A percentile compares a stretch with the other conserved stretches of the same genome.
Evolutionary conservation across 2,797 vertebrate genomes (phyloP).

Genomic region (Falco rusticolus): DNA sequence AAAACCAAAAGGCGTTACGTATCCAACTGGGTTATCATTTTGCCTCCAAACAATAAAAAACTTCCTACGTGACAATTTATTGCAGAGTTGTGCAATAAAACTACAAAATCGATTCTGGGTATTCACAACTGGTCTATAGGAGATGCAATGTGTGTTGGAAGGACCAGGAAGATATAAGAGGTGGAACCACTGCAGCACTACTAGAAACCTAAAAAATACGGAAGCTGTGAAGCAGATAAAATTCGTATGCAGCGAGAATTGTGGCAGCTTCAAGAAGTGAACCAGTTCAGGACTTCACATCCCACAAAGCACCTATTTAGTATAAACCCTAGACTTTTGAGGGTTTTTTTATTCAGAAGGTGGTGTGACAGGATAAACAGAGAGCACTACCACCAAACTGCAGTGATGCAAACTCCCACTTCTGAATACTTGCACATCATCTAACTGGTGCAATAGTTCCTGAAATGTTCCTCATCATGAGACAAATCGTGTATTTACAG

Average conservation of each 20-base stretch:
- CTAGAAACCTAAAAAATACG: background rate
- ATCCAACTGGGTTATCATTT: background rate
- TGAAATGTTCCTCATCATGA: background rate
- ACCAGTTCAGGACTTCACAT: background rate
- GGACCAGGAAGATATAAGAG: fast-evolving
- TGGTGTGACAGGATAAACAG: background rate
- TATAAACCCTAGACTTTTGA: background rate
- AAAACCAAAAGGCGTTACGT: background rate
- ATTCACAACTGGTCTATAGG: fast-evolving
- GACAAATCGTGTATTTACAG: background rate
- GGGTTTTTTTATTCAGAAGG: background rate
- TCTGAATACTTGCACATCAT: background rate
- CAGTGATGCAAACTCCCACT: background rate
- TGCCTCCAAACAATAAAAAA: background rate
- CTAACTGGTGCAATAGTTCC: background rate
- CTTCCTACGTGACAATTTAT: background rate
- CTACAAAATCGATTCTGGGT: background rate
- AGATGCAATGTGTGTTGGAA: background rate
- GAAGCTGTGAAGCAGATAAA: background rate
- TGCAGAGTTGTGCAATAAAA: background rate
- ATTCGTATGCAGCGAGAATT: background rate
- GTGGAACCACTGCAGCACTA: background rate
- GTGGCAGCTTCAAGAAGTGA: background rate
- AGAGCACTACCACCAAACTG: background rate
- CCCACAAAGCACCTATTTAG: background rate